Percentiles rank a stretch among this genome's conserved stretches.
Evolutionary conservation across 2,113 vertebrate species (phyloP).

Genomic region (Hippopotamus amphibius): DNA sequence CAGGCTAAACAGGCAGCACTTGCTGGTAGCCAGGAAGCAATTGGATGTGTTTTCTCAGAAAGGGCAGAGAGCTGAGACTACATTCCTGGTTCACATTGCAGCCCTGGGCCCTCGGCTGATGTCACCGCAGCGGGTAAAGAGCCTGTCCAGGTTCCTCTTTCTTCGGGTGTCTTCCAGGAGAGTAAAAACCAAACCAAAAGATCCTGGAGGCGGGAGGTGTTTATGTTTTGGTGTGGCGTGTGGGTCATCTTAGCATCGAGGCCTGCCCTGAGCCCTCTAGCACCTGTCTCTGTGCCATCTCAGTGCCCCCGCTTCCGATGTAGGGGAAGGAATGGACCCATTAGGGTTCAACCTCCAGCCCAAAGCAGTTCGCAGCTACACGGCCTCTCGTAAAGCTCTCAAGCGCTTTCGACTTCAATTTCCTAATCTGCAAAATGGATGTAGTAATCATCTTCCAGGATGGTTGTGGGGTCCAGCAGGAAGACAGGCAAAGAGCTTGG

Average conservation of each 20-base stretch:
- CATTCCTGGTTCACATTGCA: neutral
- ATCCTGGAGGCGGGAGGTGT: neutral
- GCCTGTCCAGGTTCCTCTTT: neutral
- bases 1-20: neutral
- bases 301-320: neutral
- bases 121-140: rapidly evolving
- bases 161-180: neutral
- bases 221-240: neutral
- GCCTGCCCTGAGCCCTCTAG: rapidly evolving
- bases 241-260: rapidly evolving
- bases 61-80: neutral
- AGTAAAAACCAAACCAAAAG: slow-evolving; percentile 5
- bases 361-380: neutral
- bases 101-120: neutral
- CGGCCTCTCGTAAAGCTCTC: neutral
- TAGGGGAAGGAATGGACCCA: too few species aligned
- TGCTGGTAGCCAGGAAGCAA: neutral
- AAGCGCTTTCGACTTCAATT: rapidly evolving
- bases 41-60: slow-evolving; percentile 11
- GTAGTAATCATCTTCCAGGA: rapidly evolving
- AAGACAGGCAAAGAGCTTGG: rapidly evolving
- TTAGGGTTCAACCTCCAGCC: neutral
- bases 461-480: rapidly evolving
- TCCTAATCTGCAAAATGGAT: neutral
- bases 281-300: neutral